These are phyloP conservation scores for Astur gentilis DNA, from an alignment of 2,113 vertebrate species.

Conservation along the genomic window DNA sequence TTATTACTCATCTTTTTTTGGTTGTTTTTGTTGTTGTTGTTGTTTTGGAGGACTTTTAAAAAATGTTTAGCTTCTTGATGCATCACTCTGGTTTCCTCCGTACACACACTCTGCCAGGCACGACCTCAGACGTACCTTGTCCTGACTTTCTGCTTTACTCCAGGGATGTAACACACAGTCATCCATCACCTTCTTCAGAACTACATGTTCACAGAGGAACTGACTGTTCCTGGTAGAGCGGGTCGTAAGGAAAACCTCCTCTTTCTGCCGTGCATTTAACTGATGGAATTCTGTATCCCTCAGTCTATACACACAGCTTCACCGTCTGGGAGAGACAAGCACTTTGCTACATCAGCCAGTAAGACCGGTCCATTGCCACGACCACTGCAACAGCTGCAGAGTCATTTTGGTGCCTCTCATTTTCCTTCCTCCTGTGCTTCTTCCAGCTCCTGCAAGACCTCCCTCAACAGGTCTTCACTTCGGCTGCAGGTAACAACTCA, in stretches of 20 bases:
- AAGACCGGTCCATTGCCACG: fast-evolving
- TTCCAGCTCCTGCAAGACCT: not conserved
- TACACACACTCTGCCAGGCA: not conserved
- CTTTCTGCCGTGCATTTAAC: not conserved
- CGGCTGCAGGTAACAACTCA: not conserved
- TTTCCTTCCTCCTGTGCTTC: not conserved
- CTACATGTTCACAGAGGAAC: not conserved
- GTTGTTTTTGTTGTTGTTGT: not conserved
- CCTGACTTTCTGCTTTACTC: not conserved
- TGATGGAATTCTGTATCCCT: not conserved
- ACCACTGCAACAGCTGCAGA: not conserved
- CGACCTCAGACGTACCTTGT: not conserved
- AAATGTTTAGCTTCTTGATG: not conserved
- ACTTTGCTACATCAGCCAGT: not conserved
- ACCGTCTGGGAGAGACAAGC: not conserved
- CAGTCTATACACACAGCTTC: not conserved
- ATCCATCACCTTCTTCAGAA: not conserved
- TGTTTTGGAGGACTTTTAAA: not conserved
- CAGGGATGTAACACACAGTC: not conserved
- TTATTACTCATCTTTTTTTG: not conserved
- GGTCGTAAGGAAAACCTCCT: not conserved
- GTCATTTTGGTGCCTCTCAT: not conserved
- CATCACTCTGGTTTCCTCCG: not conserved
- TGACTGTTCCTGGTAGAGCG: not conserved
- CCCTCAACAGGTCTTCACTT: not conserved